phyloP scores from a whole-genome alignment of 2,888 invertebrate species.

The Drosophila testacea region DNA sequence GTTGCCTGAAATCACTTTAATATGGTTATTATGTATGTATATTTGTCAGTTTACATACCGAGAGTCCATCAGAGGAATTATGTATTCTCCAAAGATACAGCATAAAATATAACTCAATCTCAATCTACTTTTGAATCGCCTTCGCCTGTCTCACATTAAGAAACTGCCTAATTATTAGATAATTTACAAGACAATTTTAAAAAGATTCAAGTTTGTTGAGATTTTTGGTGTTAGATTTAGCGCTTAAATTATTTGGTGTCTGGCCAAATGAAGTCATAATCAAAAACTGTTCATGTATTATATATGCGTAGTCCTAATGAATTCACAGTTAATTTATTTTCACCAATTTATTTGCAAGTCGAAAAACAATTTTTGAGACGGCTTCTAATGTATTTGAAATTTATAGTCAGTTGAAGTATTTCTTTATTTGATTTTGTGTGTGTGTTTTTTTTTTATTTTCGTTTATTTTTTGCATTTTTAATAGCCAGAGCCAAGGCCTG shows the following conservation, averaged over 20 bases:
- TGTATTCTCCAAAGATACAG: constrained; percentile 24
- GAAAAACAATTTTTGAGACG: constrained; percentile 14
- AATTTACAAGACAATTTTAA: constrained; percentile 60
- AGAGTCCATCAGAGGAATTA: constrained; percentile 13
- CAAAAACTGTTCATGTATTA: constrained; percentile 56
- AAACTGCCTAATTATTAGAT: constrained; percentile 65
- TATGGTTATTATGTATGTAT: not conserved
- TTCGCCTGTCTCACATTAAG: constrained; percentile 43
- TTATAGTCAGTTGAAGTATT: constrained; percentile 31
- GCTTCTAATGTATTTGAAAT: constrained; percentile 45
- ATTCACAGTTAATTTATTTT: constrained; percentile 63
- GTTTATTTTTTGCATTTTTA: constrained; percentile 63
- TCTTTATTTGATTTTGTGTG: constrained; percentile 25
- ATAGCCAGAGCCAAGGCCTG: constrained; percentile 28
- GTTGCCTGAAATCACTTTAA: not conserved
- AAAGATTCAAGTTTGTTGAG: constrained; percentile 53
- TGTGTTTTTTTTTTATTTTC: constrained; percentile 4
- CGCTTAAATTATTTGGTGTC: constrained; percentile 24
- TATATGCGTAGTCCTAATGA: constrained; percentile 52
- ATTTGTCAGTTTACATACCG: constrained; percentile 7
- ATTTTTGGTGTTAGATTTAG: constrained; percentile 23
- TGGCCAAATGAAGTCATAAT: constrained; percentile 68
- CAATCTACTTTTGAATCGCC: constrained; percentile 49
- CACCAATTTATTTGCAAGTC: constrained; percentile 12
- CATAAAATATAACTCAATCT: constrained; percentile 66